phyloP scores from a whole-genome alignment of 2,797 vertebrate genomes.

The Sebastes vulpes region DNA sequence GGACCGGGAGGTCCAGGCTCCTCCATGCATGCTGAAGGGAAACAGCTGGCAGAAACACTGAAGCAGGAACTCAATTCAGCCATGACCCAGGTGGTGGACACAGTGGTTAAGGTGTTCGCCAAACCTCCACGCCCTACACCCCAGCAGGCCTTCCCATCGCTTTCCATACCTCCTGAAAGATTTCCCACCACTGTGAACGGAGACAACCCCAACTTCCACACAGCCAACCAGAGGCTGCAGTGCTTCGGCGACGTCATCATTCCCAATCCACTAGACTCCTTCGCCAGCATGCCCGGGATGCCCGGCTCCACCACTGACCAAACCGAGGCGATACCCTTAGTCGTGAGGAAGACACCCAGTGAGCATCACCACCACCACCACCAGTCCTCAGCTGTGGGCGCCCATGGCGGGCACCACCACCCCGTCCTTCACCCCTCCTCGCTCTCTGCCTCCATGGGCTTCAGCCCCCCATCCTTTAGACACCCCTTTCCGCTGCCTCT shows the following conservation, averaged over 20 bases:
- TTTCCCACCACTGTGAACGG: slow-evolving; percentile 90
- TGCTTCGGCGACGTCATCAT: slow-evolving; percentile 98
- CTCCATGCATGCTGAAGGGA: slow-evolving; percentile 93
- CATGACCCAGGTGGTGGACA: slow-evolving; percentile 99
- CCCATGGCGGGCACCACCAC: slow-evolving; percentile 92
- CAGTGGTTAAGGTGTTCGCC: slow-evolving; percentile 97
- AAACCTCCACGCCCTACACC: slow-evolving; percentile 95
- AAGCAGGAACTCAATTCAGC: slow-evolving; percentile 98
- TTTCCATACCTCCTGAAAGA: slow-evolving; percentile 93
- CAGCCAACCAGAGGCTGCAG: slow-evolving; percentile 95
- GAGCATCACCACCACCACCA: slow-evolving; percentile 88
- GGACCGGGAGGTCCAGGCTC: slow-evolving; percentile 83
- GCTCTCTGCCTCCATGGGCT: slow-evolving; percentile 93
- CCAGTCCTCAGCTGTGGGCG: slow-evolving; percentile 90
- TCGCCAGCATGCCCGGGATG: slow-evolving; percentile 89
- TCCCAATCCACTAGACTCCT: slow-evolving; percentile 95
- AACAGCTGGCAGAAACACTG: slow-evolving; percentile 95
- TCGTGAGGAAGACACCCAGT: slow-evolving; percentile 94
- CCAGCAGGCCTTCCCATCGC: slow-evolving; percentile 96
- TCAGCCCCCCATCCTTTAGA: slow-evolving; percentile 95
- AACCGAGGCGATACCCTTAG: slow-evolving; percentile 96
- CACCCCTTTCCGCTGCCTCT: slow-evolving; percentile 96
- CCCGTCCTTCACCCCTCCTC: slow-evolving; percentile 94
- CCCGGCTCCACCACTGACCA: slow-evolving; percentile 93
- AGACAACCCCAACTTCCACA: slow-evolving; percentile 97